Conservation (phyloP, 2,888 invertebrate species). For the Watsonalla cultraria region DNA sequence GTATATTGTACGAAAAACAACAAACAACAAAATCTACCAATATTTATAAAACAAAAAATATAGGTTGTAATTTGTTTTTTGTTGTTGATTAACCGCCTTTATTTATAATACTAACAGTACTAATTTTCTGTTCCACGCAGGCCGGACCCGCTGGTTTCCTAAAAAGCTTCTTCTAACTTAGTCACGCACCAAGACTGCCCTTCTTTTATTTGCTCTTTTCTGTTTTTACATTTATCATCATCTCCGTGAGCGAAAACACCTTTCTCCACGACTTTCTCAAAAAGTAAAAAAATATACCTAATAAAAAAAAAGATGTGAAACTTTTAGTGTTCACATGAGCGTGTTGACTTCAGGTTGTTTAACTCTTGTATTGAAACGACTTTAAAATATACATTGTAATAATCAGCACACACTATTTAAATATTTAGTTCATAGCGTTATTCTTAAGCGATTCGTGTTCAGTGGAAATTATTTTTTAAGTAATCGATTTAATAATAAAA, state of each 20-base stretch:
- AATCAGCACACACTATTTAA: slow-evolving; percentile 72
- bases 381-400: slow-evolving; percentile 38
- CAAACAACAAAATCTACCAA: neutral
- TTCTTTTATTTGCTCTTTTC: slow-evolving; percentile 69
- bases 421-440: slow-evolving; percentile 65
- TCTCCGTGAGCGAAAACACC: slow-evolving; percentile 52
- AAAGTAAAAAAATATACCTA: slow-evolving; percentile 5
- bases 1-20: too few relatives aligned
- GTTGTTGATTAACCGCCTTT: neutral
- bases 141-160: slow-evolving; percentile 96
- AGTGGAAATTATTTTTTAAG: slow-evolving; percentile 74
- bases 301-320: too few relatives aligned
- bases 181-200: slow-evolving; percentile 75
- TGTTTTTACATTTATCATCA: slow-evolving; percentile 57
- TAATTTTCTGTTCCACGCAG: slow-evolving; percentile 75
- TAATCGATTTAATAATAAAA: slow-evolving; percentile 25
- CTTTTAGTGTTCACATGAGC: neutral
- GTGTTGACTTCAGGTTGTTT: neutral
- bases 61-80: neutral
- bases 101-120: slow-evolving; percentile 31
- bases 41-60: slow-evolving; percentile 4
- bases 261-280: slow-evolving; percentile 54
- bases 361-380: neutral
- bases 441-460: slow-evolving; percentile 75
- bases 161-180: slow-evolving; percentile 95